Conservation (phyloP, 2,888 invertebrate species). For the Aspidapion aeneum region DNA sequence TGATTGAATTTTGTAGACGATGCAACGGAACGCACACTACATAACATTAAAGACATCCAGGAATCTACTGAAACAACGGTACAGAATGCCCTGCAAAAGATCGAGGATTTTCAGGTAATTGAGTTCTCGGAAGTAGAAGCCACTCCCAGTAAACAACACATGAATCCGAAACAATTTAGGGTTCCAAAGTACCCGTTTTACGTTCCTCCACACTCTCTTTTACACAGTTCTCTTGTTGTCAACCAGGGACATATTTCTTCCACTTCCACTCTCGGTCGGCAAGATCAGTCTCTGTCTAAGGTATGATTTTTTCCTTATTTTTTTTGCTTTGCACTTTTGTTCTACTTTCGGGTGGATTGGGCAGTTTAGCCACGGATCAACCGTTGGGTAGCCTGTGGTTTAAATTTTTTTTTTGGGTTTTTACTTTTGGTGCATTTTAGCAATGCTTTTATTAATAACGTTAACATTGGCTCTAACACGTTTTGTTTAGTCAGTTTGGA, state of each 20-base stretch:
- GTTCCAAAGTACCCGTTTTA: constrained; percentile 22
- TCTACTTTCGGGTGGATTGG: too few species aligned
- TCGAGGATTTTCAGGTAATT: constrained; percentile 61
- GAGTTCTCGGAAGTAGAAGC: neutral
- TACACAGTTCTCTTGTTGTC: constrained; percentile 25
- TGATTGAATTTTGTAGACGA: constrained; percentile 33
- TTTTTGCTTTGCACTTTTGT: neutral
- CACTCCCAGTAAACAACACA: neutral
- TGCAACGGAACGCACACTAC: constrained; percentile 43
- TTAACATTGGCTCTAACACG: too few species aligned
- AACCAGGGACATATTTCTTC: constrained; percentile 12
- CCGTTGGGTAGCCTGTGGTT: too few species aligned
- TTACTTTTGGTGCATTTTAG: too few species aligned
- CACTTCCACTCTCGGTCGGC: constrained; percentile 5
- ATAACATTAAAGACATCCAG: constrained; percentile 54
- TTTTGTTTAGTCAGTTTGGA: too few species aligned
- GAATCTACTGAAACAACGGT: constrained; percentile 44
- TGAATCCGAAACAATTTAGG: constrained; percentile 13
- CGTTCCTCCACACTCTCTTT: constrained; percentile 27
- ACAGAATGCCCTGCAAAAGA: constrained; percentile 58
- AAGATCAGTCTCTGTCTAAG: constrained; percentile 19
- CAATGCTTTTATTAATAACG: too few species aligned
- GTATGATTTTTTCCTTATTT: constrained; percentile 18
- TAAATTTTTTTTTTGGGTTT: too few species aligned
- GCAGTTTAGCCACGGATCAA: too few species aligned